Base-by-base conservation (phyloP, 2,113 vertebrate genomes). In the Chunga burmeisteri region DNA sequence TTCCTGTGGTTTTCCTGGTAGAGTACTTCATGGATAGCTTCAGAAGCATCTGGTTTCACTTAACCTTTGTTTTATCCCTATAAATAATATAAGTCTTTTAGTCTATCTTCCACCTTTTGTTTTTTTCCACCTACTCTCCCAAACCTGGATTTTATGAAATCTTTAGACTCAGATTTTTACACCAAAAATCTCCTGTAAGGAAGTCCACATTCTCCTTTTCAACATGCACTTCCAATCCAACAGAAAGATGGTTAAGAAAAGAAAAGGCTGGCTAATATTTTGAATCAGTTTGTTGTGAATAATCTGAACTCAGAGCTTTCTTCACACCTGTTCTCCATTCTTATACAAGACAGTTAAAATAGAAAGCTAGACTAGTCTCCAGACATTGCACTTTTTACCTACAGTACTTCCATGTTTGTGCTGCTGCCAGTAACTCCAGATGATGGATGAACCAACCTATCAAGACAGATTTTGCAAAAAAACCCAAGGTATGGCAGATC, bases 301-400 rank as follows among this genome's bases (percentile, higher is more conserved):
- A 65, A 34, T 20, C 59, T 52, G n/a, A 40, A 92, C 81, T 81
- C 44, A 89, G 30, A 75, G 23, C 9, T 85, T 91, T 88, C 53
- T 87, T 66, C 63, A 79, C 25, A 84, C 81, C 40, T 93, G 38
- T 42, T 79, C 13, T 78, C 49, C 32, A 46, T 53, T 81, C 34
- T 66, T 68, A 55, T 70, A 59, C 59, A 72, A 75, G 40, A 66
- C 22, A 88, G 73, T 79, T 79, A 83, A 95, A 97, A 88, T 36
- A 94, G 96, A 90, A 97, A 97, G 63, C 40, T 66, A 81, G 23
- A 74, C 40, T 74, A 88, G 75, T 63, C 87, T 95, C 68, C 86
- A 93, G 88, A 52, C 55, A 53, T 18, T 65, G 38, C 25, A 56
- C 61, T 83, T 81, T 97, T 89, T 86, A 56, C 78, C 81, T 86